phyloP scores from a whole-genome alignment of 2,797 vertebrate species.

The Sciurus carolinensis region DNA sequence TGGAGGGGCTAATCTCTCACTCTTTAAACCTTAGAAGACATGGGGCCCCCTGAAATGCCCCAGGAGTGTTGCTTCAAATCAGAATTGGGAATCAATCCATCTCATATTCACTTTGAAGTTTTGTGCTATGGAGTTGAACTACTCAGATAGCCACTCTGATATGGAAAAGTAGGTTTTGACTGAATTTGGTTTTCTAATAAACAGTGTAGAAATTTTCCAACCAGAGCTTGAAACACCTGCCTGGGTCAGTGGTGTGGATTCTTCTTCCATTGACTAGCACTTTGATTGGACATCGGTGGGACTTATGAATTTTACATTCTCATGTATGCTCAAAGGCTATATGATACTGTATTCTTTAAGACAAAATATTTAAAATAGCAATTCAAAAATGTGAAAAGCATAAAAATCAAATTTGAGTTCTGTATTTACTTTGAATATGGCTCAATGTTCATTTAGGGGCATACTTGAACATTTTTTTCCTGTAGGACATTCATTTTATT shows the following conservation, averaged over 20 bases:
- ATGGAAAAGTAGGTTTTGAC: constrained; percentile 59
- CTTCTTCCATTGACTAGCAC: neutral
- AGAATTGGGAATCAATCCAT: constrained; percentile 51
- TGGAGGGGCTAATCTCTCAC: constrained; percentile 21
- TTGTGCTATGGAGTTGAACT: constrained; percentile 39
- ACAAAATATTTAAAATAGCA: constrained; percentile 19
- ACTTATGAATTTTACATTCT: constrained; percentile 25
- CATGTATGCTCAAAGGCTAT: neutral
- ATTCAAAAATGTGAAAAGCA: constrained; percentile 21
- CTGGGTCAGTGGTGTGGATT: neutral
- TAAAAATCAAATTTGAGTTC: constrained; percentile 25
- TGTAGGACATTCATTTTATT: too few relatives aligned
- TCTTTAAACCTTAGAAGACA: constrained; percentile 31
- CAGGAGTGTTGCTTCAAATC: constrained; percentile 37
- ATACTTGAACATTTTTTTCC: neutral
- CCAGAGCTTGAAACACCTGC: neutral
- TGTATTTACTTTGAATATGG: neutral
- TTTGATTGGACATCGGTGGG: neutral
- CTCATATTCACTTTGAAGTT: constrained; percentile 65
- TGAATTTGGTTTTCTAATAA: constrained; percentile 27
- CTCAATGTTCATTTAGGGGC: neutral
- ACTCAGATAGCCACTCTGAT: neutral
- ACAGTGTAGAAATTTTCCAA: constrained; percentile 14
- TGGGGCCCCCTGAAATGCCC: neutral
- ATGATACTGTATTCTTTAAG: constrained; percentile 14